These are phyloP conservation scores for Amphiura filiformis DNA, from an alignment of 35 echinoderm and acorn worm genomes.

Conservation along the genomic window DNA sequence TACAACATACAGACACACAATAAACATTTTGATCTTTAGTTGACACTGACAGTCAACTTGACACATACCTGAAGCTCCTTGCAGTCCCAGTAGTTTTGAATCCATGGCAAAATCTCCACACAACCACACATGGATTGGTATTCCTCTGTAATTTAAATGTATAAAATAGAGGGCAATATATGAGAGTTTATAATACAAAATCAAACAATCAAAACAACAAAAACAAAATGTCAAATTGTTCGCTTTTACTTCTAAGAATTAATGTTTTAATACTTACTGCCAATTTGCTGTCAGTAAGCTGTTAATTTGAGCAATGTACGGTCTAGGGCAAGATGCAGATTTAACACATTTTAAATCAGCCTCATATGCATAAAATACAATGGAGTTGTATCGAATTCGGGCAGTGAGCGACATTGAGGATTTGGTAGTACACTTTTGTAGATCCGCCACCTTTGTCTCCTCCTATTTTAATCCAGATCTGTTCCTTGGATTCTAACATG, in stretches of 20 bases:
- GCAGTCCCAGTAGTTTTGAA: neutral
- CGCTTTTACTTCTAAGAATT: no score
- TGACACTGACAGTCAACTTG: neutral
- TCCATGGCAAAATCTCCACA: neutral
- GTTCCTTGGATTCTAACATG: slow-evolving; percentile 14
- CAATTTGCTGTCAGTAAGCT: slow-evolving; percentile 19
- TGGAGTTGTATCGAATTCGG: slow-evolving; percentile 69
- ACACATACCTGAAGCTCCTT: neutral
- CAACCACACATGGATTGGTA: neutral
- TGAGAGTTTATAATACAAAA: no score
- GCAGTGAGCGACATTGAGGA: slow-evolving; percentile 51
- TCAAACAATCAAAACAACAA: no score
- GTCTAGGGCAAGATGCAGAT: slow-evolving; percentile 28
- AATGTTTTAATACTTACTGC: slow-evolving; percentile 47
- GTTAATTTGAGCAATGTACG: slow-evolving; percentile 18
- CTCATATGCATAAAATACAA: slow-evolving; percentile 33
- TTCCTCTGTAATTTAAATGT: neutral
- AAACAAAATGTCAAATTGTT: no score
- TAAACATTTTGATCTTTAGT: no score
- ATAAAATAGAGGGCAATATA: no score
- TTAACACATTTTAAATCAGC: slow-evolving; percentile 41
- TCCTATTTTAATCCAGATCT: slow-evolving; percentile 74
- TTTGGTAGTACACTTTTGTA: slow-evolving; percentile 61
- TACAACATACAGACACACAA: no score
- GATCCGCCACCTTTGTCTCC: slow-evolving; percentile 59